Conservation (phyloP, 2,888 invertebrate genomes). For the Aphidius colemani region DNA sequence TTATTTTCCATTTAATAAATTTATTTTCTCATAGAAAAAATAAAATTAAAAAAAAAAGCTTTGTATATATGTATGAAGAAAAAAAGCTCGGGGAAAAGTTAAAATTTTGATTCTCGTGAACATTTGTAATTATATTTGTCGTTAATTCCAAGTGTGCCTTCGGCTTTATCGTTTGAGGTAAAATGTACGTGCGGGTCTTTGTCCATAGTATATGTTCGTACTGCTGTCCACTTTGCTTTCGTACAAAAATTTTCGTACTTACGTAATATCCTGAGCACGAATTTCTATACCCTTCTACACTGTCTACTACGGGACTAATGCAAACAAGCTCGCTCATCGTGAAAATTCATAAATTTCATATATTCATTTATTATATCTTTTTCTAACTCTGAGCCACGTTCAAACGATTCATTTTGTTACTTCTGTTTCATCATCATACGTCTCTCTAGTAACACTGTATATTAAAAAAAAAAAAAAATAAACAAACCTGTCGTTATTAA, state of each 20-base stretch:
- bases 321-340: conserved; percentile 47
- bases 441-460: conserved; percentile 11
- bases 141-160: conserved; percentile 54
- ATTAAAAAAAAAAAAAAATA: conserved; percentile 3
- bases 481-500: no score
- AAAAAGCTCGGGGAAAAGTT: no score
- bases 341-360: conserved; percentile 25
- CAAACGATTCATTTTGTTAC: conserved; percentile 27
- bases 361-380: conserved; percentile 20
- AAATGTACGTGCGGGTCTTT: conserved; percentile 46
- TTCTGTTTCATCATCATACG: conserved; percentile 14
- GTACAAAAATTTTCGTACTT: conserved; percentile 53
- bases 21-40: no score
- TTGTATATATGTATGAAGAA: background rate
- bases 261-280: conserved; percentile 54
- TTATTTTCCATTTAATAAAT: no score
- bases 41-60: background rate
- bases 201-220: conserved; percentile 38
- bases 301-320: conserved; percentile 43
- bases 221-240: conserved; percentile 50
- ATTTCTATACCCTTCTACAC: conserved; percentile 33
- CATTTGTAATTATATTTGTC: conserved; percentile 49
- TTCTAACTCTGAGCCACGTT: conserved; percentile 15
- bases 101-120: conserved; percentile 22
- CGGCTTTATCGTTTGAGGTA: conserved; percentile 53